A percentile compares a stretch with the other conserved stretches of the same genome.
Conservation (phyloP, 2,113 vertebrate species). For the Aphyosemion australe region DNA sequence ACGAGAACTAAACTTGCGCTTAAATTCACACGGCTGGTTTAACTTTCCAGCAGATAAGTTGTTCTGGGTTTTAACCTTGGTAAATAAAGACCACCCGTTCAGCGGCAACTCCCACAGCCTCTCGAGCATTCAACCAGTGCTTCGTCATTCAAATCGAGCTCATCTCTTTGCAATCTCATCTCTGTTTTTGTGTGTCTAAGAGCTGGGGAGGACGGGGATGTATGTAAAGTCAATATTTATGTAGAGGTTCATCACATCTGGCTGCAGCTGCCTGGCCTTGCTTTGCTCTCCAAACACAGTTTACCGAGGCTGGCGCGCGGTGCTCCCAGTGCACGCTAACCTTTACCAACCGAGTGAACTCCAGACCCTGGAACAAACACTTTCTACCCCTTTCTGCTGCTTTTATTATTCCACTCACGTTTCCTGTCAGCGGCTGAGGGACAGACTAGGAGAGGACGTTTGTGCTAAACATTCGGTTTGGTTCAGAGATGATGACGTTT, state of each 20-base stretch:
- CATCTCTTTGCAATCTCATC: conserved; percentile 13
- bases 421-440: conserved; percentile 20
- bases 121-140: not conserved
- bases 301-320: conserved; percentile 41
- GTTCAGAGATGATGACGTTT: not conserved
- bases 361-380: conserved; percentile 58
- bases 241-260: conserved; percentile 29
- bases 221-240: conserved; percentile 58
- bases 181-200: conserved; percentile 16
- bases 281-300: conserved; percentile 44
- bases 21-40: not conserved
- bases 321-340: conserved; percentile 33
- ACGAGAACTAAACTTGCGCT: not conserved
- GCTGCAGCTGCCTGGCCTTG: conserved; percentile 23
- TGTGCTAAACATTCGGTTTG: conserved; percentile 10
- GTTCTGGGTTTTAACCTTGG: conserved; percentile 2
- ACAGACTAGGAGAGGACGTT: not conserved
- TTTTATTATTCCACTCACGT: conserved; percentile 43
- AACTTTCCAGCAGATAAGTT: not conserved
- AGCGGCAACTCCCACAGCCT: not conserved
- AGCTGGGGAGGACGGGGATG: conserved; percentile 25
- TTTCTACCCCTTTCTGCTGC: conserved; percentile 20
- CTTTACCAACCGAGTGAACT: conserved; percentile 49
- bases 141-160: conserved; percentile 19
- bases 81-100: not conserved